Base-by-base conservation (phyloP, 2,797 vertebrate genomes). In the Circus cinereus region DNA sequence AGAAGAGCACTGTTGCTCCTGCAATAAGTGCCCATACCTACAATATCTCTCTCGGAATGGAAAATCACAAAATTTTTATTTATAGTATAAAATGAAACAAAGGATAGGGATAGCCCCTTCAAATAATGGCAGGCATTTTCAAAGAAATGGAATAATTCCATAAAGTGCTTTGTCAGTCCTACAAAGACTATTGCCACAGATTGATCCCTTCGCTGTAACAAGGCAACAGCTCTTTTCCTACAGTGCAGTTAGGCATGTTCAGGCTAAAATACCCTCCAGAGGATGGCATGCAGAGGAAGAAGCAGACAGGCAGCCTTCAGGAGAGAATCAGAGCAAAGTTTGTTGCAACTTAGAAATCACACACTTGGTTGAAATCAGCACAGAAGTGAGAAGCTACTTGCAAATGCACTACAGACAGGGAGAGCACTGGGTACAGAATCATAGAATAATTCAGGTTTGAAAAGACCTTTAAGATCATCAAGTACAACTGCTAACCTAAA, bases 171-270 rank as follows among this genome's bases (percentile, higher is more conserved):
- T 27, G 30, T 24, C n/a, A 42, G 12, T 50, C 40, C 54, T 57
- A 15, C 5, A 2, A 81, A 79, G 19, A 36, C 62, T 57, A 50
- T 26, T 72, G 50, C 29, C 34, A 64, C 10, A 54, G 40, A 67
- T 4, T 13, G 26, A 77, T 56, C 12, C 42, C 21, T 22, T 2
- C 9, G 23, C 32, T 69, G 0, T 24, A 64, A 77, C 4, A 76
- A 16, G n/a, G 34, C 1, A 12, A 50, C 45, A 43, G 34, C 3
- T 57, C 48, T 51, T 69, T 74, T 65, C 48, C 40, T 26, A 43
- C 1, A 3, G 19, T 1, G 4, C 47, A 84, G 34, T 8, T 8
- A 65, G 23, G 20, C 11, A 79, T 0, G 12, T 18, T 64, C 21
- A 59, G 40, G 40, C 14, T 63, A 42, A 94, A 84, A 77, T 9